Percentiles rank a stretch among this genome's conserved stretches.
These are phyloP conservation scores for Aphyosemion australe DNA, from an alignment of 2,113 vertebrate species.

Conservation along the genomic window DNA sequence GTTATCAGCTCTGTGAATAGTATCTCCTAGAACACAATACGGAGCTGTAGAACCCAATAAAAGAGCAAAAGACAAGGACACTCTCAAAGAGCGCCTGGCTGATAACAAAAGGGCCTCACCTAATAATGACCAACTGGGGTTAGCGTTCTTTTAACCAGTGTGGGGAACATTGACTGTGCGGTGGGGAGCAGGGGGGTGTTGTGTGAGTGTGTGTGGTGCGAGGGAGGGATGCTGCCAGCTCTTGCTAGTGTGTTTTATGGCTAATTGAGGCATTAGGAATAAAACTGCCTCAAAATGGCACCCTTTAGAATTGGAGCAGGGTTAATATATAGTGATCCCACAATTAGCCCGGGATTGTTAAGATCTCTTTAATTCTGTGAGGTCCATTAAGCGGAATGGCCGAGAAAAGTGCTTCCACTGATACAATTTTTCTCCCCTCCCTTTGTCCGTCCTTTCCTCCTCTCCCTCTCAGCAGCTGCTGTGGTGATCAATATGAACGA, in stretches of 20 bases:
- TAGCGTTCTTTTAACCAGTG: slow-evolving; percentile 59
- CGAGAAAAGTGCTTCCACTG: slow-evolving; percentile 62
- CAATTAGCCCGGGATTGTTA: slow-evolving; percentile 86
- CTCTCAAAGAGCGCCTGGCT: slow-evolving; percentile 77
- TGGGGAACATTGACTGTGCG: slow-evolving; percentile 30
- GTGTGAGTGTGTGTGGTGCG: not conserved
- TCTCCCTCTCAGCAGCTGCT: slow-evolving; percentile 54
- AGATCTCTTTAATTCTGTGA: slow-evolving; percentile 88
- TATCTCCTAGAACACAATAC: slow-evolving; percentile 76
- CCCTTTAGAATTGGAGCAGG: slow-evolving; percentile 79
- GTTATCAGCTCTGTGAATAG: slow-evolving; percentile 77
- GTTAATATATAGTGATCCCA: slow-evolving; percentile 88
- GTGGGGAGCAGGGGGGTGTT: not conserved
- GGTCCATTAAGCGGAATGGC: slow-evolving; percentile 84
- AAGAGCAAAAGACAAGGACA: slow-evolving; percentile 79
- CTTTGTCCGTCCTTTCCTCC: slow-evolving; percentile 61
- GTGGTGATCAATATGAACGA: slow-evolving; percentile 67
- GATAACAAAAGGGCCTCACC: slow-evolving; percentile 79
- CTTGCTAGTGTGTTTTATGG: slow-evolving; percentile 80
- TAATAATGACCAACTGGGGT: slow-evolving; percentile 78
- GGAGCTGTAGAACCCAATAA: slow-evolving; percentile 75
- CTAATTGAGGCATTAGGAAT: slow-evolving; percentile 83
- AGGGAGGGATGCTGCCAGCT: slow-evolving; percentile 51
- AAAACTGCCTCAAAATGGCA: slow-evolving; percentile 78
- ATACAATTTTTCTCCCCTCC: slow-evolving; percentile 68